Conservation (phyloP, 2,797 vertebrate genomes). For the Acrossocheilus wenchowensis region DNA sequence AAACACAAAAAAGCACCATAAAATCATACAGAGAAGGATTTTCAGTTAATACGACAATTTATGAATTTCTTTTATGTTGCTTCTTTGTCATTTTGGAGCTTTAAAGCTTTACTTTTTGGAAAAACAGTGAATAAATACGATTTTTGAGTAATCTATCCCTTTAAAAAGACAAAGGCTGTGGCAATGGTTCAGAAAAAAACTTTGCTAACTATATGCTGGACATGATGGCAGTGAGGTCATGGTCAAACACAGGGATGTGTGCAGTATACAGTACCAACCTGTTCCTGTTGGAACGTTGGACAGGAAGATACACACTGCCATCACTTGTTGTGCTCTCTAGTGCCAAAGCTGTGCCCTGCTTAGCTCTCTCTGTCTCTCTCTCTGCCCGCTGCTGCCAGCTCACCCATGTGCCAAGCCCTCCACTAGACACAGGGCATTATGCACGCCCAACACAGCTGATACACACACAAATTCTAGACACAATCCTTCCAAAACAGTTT, state of each 20-base stretch:
- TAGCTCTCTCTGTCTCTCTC: conserved; percentile 38
- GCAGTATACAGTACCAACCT: conserved; percentile 52
- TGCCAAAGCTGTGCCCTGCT: conserved; percentile 54
- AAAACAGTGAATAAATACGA: background rate
- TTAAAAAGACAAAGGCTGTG: background rate
- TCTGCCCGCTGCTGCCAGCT: conserved; percentile 47
- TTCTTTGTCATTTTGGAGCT: background rate
- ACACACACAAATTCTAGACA: conserved; percentile 36
- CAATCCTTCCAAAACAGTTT: conserved; percentile 28
- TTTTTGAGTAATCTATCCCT: background rate
- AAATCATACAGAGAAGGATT: background rate
- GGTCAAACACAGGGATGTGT: conserved; percentile 39
- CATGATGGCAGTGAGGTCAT: conserved; percentile 42
- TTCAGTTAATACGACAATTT: background rate
- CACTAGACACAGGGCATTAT: conserved; percentile 58
- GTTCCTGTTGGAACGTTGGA: conserved; percentile 58
- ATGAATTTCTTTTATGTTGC: background rate
- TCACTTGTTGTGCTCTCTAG: conserved; percentile 55
- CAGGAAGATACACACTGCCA: conserved; percentile 58
- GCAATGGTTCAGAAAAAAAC: background rate
- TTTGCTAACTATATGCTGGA: conserved; percentile 11
- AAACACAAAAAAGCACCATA: background rate
- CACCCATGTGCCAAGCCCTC: conserved; percentile 58
- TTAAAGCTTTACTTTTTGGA: background rate
- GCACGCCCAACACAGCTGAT: conserved; percentile 52